Percentiles rank a stretch among this genome's conserved stretches.
phyloP scores from a whole-genome alignment of 2,113 vertebrate genomes.

The Zosterops hypoxanthus region DNA sequence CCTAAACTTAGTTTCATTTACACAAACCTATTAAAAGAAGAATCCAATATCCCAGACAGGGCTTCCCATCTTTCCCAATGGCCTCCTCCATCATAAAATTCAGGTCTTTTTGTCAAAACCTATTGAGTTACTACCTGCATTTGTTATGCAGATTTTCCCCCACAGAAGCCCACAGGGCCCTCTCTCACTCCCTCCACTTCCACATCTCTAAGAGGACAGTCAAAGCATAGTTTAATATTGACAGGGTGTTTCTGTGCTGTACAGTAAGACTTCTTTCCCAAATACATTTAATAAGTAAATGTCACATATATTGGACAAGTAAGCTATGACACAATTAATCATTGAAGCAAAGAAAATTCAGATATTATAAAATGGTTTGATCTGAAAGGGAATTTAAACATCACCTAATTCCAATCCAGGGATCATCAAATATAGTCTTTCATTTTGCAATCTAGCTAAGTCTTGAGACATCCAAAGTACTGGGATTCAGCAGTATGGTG shows the following conservation, averaged over 20 bases:
- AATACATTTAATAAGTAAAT: not conserved
- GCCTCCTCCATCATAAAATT: not conserved
- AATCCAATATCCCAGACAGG: not conserved
- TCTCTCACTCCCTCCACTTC: not conserved
- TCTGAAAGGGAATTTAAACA: not conserved
- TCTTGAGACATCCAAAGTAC: not conserved
- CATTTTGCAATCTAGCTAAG: not conserved
- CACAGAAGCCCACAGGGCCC: not conserved
- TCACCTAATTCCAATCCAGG: not conserved
- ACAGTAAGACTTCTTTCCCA: not conserved
- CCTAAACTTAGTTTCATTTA: slow-evolving; percentile 16
- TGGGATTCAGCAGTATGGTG: not conserved
- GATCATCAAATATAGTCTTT: not conserved
- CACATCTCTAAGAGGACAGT: not conserved
- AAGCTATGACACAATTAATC: not conserved
- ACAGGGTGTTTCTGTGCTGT: not conserved
- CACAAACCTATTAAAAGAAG: not conserved
- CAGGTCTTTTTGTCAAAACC: not conserved
- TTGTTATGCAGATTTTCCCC: not conserved
- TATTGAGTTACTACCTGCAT: not conserved
- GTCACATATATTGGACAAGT: not conserved
- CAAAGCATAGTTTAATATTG: not conserved
- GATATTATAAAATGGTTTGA: not conserved
- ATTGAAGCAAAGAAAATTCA: not conserved
- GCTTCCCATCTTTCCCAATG: not conserved